Evolutionary conservation across 2,797 vertebrate genomes (phyloP).

Genomic region (Hipposideros larvatus): DNA sequence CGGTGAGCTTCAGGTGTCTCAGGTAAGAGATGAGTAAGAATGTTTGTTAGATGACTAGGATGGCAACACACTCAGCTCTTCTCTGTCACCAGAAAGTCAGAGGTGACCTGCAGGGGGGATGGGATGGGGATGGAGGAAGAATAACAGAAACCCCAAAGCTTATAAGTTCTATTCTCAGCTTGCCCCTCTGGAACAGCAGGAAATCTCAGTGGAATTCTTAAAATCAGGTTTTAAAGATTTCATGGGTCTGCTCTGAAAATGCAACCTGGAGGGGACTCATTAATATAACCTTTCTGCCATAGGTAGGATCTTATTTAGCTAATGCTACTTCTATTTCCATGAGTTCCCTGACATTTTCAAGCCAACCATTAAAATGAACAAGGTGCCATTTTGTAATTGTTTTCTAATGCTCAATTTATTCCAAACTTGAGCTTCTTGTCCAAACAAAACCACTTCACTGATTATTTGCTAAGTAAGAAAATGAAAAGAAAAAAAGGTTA

Average conservation of each 20-base stretch:
- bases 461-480: background rate
- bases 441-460: background rate
- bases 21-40: background rate
- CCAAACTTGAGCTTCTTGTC: background rate
- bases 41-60: background rate
- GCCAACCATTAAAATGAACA: background rate
- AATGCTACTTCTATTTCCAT: background rate
- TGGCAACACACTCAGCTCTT: background rate
- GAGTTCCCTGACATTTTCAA: background rate
- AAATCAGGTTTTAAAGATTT: constrained; percentile 3
- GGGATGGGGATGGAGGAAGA: background rate
- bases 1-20: too few species aligned
- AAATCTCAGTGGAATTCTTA: background rate
- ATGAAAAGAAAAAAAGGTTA: background rate
- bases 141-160: background rate
- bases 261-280: background rate
- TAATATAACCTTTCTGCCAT: background rate
- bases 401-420: background rate
- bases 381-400: background rate
- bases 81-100: background rate
- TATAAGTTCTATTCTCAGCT: background rate
- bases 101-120: background rate
- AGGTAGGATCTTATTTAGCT: background rate
- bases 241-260: background rate
- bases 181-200: background rate